Conservation (phyloP, 2,888 invertebrate species). For the Pemphredon lugubris region DNA sequence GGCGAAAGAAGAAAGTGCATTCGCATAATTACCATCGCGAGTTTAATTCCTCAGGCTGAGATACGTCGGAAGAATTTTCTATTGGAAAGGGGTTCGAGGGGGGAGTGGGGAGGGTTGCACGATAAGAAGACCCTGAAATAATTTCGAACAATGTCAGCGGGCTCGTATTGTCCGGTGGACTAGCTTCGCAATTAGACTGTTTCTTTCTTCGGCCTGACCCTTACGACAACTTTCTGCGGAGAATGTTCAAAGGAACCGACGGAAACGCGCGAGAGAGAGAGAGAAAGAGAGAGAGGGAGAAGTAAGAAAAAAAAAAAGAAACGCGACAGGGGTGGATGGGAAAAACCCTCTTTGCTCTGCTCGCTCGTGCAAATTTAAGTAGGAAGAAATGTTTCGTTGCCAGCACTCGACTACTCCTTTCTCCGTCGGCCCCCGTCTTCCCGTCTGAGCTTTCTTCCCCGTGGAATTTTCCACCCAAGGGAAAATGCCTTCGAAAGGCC, state of each 20-base stretch:
- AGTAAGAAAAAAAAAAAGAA: not conserved
- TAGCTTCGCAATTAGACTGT: constrained; percentile 20
- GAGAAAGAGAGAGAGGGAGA: constrained; percentile 2
- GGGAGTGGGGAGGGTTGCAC: not conserved
- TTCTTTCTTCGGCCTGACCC: constrained; percentile 5
- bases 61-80: not conserved
- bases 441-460: constrained; percentile 28
- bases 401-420: constrained; percentile 28
- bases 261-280: not conserved
- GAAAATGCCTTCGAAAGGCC: constrained; percentile 14
- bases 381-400: constrained; percentile 56
- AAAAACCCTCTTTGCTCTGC: constrained; percentile 50
- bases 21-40: no score
- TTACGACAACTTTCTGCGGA: constrained; percentile 2
- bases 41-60: not conserved
- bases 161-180: not conserved
- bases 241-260: constrained; percentile 14
- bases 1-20: no score
- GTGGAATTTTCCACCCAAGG: constrained; percentile 38
- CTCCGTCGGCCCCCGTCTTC: constrained; percentile 17
- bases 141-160: not conserved
- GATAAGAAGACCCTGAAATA: not conserved
- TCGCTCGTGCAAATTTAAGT: constrained; percentile 64
- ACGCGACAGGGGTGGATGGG: constrained; percentile 13
- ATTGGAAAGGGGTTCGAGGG: no score